Base-by-base conservation (phyloP, 2,113 vertebrate genomes). In the Phoenicopterus ruber region DNA sequence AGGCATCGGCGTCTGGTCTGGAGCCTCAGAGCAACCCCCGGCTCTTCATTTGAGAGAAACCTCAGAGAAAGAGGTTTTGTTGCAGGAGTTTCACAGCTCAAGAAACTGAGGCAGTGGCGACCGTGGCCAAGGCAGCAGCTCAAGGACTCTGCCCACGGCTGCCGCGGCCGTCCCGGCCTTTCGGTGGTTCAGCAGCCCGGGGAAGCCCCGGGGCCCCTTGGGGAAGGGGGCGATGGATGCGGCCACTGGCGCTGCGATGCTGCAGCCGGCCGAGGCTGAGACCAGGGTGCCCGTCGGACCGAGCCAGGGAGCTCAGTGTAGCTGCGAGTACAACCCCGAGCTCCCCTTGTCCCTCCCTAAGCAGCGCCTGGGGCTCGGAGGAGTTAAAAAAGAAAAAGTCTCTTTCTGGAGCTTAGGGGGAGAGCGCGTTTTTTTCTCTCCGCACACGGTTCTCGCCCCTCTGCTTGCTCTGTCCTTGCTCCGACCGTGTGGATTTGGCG, bases 391-490 rank as follows among this genome's bases (percentile, higher is more conserved):
- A 44, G 28, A 21, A 52, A 32, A 73, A 78, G 3, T 6, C 42
- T 79, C 10, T 54, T 42, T 9, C 25, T 9, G 49, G 47, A 95
- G 77, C 40, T 22, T 10, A 4, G 70, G n/a, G 57, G 18, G 12
- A 18, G 38, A 85, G 26, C 21, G 3, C 1, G 15, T 1, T 7
- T 49, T 78, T 70, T 24, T 70, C 21, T 62, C 65, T 63, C 59
- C 29, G 1, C 28, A 4, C 79, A 15, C 11, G 9, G 5, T 74
- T 38, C 74, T 94, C 83, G 19, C 13, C 50, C 31, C 36, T 72
- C 88, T n/a, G 61, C 66, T 46, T n/a, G 82, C 12, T 7, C 82
- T 54, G 93, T 77, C 95, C 96, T 88, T 88, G 88, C 86, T 92
- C 62, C 31, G 36, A 91, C 71, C 86, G 7, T 11, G 71, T 69